A percentile compares a stretch with the other conserved stretches of the same genome.
Evolutionary conservation across 2,888 invertebrate species (phyloP).

Genomic region (Sminthurides aquaticus): DNA sequence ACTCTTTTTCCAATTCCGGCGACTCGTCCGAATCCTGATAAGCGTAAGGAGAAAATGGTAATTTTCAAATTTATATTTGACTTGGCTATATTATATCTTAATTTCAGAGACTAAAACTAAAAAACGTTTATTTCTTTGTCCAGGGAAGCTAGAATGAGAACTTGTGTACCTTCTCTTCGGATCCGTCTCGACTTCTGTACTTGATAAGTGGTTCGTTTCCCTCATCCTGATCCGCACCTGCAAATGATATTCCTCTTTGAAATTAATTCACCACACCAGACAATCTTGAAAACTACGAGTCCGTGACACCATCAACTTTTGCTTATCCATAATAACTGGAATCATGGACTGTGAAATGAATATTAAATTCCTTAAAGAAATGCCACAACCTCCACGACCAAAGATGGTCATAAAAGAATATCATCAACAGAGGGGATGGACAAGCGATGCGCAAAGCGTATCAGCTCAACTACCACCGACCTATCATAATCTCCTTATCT

Average conservation of each 20-base stretch:
- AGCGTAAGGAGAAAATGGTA: no score
- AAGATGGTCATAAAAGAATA: not conserved
- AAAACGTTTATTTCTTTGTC: no score
- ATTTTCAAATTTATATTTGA: no score
- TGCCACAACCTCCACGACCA: not conserved
- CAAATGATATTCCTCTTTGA: no score
- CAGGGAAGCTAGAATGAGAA: no score
- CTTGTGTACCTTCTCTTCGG: not conserved
- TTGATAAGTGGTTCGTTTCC: not conserved
- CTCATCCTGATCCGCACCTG: not conserved
- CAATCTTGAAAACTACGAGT: not conserved
- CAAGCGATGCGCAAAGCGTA: not conserved
- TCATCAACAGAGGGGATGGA: not conserved
- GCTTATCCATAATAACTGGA: not conserved
- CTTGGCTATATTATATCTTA: no score
- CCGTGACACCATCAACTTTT: not conserved
- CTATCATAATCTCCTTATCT: not conserved
- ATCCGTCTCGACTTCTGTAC: not conserved
- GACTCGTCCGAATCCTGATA: conserved; percentile 18
- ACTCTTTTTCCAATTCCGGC: conserved; percentile 26
- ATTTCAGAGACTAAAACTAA: no score
- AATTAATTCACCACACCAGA: not conserved
- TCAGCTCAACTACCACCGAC: not conserved
- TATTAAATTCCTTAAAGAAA: not conserved
- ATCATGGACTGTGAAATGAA: not conserved